Evolutionary conservation across 1,140 invertebrate species (phyloP), one percentile per base, ranked within the genome.

Genomic region (Drosophila parabipectinata): DNA sequence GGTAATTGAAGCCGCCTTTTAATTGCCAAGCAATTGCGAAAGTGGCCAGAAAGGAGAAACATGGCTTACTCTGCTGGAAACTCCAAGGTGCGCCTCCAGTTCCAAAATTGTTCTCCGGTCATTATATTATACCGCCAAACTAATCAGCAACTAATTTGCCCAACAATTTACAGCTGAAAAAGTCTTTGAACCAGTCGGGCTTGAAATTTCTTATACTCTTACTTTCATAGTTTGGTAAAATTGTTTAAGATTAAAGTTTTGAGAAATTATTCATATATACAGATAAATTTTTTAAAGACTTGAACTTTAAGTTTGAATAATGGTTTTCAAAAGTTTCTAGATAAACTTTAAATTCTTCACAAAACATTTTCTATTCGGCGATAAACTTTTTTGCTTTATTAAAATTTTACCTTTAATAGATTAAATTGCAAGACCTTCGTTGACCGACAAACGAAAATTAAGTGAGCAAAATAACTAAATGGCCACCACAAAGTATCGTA

Each of bases 71-170:
- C 9, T 50, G 41, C 50, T 32, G 57, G 34, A 30, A 44, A 26
- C 21, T 28, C 10, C 26, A 68, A 56, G 18, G 45, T 50, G 58
- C 34, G 48, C 55, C 9, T 14, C 21, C 58, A 37, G 21, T 12
- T 41, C 14, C 62, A 45, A 45, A 45, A 45, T 45, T 45, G 30
- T 37, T 41, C 48, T 55, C 32, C 58, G 62, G 50, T 50, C 67
- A 62, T 72, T 77, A 62, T 57, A 68, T 59, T 54, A 66, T 62
- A 54, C 26, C 52, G 51, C 76, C 62, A 55, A 82, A 78, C 75
- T 88, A 87, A 87, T 85, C 79, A 78, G 59, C 79, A 69, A 83
- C 83, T 83, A 81, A 79, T 88, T 83, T 87, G 47, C 47, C 41
- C 39, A 12, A 45, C 52, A 75, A 87, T 79, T 88, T 67, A 72